Evolutionary conservation across 1,140 invertebrate species (phyloP).

Genomic region (Danaus melanippus): DNA sequence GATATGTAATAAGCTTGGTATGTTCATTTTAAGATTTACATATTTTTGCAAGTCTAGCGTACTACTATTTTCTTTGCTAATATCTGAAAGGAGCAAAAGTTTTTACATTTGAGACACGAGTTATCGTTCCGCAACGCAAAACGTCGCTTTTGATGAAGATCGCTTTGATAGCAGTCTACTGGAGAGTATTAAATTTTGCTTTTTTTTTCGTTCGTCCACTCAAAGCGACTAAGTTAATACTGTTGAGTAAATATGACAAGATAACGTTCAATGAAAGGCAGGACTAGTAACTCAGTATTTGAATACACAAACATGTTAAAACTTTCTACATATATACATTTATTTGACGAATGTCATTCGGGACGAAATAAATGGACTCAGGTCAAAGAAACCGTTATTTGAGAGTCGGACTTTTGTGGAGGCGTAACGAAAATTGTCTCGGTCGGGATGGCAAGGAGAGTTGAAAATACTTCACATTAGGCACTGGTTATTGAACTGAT

Average conservation of each 20-base stretch:
- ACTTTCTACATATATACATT: conserved; percentile 4
- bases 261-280: conserved; percentile 16
- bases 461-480: conserved; percentile 21
- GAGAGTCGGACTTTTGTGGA: conserved; percentile 40
- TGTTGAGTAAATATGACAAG: conserved; percentile 24
- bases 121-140: conserved; percentile 52
- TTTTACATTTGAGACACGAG: conserved; percentile 59
- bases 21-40: conserved; percentile 26
- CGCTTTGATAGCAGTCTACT: conserved; percentile 54
- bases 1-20: not conserved
- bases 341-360: conserved; percentile 37
- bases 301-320: too few species aligned
- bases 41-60: conserved; percentile 45
- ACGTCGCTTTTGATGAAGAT: conserved; percentile 59
- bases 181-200: conserved; percentile 61
- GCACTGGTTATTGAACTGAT: too few species aligned
- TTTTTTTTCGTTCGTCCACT: conserved; percentile 45
- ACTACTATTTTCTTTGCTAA: conserved; percentile 35
- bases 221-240: conserved; percentile 50
- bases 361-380: conserved; percentile 27
- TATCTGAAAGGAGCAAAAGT: conserved; percentile 64
- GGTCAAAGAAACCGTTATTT: conserved; percentile 56
- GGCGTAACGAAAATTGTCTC: conserved; percentile 54
- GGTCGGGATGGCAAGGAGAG: conserved; percentile 41
- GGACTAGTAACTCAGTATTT: conserved; percentile 8